A percentile compares a stretch with the other conserved stretches of the same genome.
Conservation (phyloP, 2,888 invertebrate species). For the Ariolimax columbianus region DNA sequence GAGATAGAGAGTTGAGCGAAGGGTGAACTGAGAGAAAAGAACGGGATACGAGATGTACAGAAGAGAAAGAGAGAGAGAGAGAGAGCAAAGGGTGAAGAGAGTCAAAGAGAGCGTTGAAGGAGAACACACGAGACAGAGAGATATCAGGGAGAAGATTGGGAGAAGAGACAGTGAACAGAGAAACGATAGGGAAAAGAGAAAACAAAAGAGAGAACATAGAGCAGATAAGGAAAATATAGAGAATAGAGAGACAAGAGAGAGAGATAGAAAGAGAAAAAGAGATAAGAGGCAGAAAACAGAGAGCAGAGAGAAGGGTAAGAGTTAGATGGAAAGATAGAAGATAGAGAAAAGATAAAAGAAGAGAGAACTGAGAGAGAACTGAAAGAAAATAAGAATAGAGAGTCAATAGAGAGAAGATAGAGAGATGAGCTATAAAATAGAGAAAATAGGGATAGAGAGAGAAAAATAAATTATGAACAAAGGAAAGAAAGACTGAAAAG, state of each 20-base stretch:
- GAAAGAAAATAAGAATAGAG: neutral
- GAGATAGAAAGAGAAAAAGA: neutral
- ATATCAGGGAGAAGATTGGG: neutral
- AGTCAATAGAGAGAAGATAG: slow-evolving; percentile 11
- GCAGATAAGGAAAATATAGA: neutral
- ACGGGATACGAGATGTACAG: neutral
- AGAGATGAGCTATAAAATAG: neutral
- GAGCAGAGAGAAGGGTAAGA: neutral
- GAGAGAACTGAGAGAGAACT: neutral
- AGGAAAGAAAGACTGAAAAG: neutral
- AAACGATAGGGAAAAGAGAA: neutral
- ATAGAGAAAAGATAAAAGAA: neutral
- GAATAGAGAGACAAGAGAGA: neutral
- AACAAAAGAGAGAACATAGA: neutral
- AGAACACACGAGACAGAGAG: neutral
- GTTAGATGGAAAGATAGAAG: neutral
- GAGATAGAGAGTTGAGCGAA: neutral
- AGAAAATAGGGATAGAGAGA: too few species aligned
- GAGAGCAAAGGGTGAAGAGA: slow-evolving; percentile 11
- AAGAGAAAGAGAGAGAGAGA: slow-evolving; percentile 25
- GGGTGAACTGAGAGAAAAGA: slow-evolving; percentile 23
- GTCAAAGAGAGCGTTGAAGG: neutral
- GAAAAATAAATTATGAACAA: neutral
- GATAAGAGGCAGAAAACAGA: neutral
- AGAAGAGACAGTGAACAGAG: neutral